Conservation (phyloP, 2,797 vertebrate species). For the Loriculus beryllinus region DNA sequence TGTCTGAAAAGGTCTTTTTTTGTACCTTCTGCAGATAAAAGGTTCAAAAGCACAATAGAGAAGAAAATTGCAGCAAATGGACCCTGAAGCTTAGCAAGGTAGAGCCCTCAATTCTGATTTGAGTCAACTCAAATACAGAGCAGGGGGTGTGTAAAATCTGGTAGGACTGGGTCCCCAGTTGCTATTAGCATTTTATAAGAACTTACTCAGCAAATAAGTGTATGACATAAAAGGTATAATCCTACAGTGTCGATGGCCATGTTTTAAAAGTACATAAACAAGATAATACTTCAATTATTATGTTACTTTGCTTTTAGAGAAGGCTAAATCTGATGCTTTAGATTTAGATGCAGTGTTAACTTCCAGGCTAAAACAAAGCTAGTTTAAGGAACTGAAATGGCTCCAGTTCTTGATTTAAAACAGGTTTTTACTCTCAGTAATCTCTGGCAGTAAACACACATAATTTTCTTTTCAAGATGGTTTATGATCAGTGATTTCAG, state of each 20-base stretch:
- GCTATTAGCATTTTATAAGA: not conserved
- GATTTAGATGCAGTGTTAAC: conserved; percentile 30
- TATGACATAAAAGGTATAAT: conserved; percentile 18
- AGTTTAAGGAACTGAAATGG: conserved; percentile 40
- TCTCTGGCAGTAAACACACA: conserved; percentile 65
- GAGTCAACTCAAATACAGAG: not conserved
- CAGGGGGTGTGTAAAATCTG: not conserved
- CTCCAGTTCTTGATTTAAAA: conserved; percentile 64
- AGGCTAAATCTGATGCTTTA: conserved; percentile 32
- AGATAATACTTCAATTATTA: conserved; percentile 28
- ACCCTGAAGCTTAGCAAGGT: not conserved
- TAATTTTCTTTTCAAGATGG: conserved; percentile 62
- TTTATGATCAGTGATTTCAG: conserved; percentile 68
- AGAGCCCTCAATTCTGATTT: conserved; percentile 1
- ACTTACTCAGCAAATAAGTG: not conserved
- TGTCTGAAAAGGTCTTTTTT: not conserved
- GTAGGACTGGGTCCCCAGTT: not conserved
- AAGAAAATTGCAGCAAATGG: conserved; percentile 34
- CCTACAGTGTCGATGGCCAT: not conserved
- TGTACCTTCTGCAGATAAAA: not conserved
- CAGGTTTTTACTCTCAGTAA: conserved; percentile 57
- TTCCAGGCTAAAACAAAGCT: conserved; percentile 40
- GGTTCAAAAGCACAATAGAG: conserved; percentile 7
- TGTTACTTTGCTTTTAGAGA: conserved; percentile 25
- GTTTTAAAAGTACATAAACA: conserved; percentile 33